Percentiles rank a stretch among this genome's conserved stretches.
These are phyloP conservation scores for Leucoma salicis DNA, from an alignment of 2,888 invertebrate species.

Conservation along the genomic window DNA sequence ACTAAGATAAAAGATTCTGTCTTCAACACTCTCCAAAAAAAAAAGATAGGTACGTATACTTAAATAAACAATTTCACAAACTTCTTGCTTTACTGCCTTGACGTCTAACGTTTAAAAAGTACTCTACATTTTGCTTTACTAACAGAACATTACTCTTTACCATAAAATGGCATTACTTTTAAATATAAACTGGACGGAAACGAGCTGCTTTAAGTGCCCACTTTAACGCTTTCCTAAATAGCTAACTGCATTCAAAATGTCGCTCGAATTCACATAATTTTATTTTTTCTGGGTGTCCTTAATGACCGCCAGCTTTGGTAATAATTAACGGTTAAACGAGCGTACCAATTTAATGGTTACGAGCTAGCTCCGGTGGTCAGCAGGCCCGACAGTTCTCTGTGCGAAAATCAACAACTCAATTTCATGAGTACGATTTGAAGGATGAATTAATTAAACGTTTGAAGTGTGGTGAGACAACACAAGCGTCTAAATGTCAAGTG, in stretches of 20 bases:
- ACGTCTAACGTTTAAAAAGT: too few species aligned
- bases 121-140: too few species aligned
- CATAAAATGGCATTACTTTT: slow-evolving; percentile 21
- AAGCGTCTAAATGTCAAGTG: background rate
- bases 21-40: too few species aligned
- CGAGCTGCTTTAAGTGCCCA: slow-evolving; percentile 14
- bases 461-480: slow-evolving; percentile 13
- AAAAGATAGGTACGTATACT: too few species aligned
- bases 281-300: slow-evolving; percentile 51
- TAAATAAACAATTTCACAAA: too few species aligned
- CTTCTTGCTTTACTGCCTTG: too few species aligned
- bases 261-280: slow-evolving; percentile 45
- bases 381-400: slow-evolving; percentile 39
- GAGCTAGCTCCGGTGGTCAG: slow-evolving; percentile 68
- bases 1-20: too few species aligned
- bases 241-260: slow-evolving; percentile 48
- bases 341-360: slow-evolving; percentile 72
- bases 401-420: slow-evolving; percentile 45
- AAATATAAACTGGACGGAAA: slow-evolving; percentile 39
- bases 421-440: slow-evolving; percentile 28
- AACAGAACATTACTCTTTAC: too few species aligned
- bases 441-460: slow-evolving; percentile 38
- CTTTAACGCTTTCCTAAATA: slow-evolving; percentile 39
- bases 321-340: slow-evolving; percentile 67
- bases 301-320: slow-evolving; percentile 49